Conservation (phyloP, 2,888 invertebrate genomes). For the Mantis religiosa region DNA sequence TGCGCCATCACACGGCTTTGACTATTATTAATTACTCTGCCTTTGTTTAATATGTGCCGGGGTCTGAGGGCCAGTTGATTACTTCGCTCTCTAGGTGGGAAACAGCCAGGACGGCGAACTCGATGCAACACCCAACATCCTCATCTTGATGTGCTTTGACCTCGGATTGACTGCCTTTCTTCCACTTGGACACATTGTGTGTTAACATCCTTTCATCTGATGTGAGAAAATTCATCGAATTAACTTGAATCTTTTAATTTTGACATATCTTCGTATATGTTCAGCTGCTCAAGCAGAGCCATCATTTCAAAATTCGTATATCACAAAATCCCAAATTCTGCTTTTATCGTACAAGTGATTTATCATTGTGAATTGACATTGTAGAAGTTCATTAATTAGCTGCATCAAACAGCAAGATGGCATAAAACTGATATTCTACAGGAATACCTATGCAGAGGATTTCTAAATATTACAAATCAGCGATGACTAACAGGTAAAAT, state of each 20-base stretch:
- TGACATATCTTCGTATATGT: too few relatives aligned
- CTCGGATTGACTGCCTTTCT: background rate
- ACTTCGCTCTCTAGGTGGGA: constrained; percentile 21
- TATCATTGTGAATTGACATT: too few relatives aligned
- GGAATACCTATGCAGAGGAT: too few relatives aligned
- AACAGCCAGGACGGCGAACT: constrained; percentile 11
- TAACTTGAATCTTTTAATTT: background rate
- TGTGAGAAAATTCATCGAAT: background rate
- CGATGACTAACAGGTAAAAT: too few relatives aligned
- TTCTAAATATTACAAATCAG: too few relatives aligned
- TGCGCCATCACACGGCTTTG: constrained; percentile 22
- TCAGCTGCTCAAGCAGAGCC: too few relatives aligned
- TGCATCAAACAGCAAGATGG: too few relatives aligned
- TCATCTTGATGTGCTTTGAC: background rate
- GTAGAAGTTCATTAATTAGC: too few relatives aligned
- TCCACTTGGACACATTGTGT: background rate
- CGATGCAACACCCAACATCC: background rate
- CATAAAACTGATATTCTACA: too few relatives aligned
- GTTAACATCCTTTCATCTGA: background rate
- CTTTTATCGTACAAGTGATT: too few relatives aligned
- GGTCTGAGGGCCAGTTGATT: constrained; percentile 28
- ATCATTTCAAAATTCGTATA: too few relatives aligned
- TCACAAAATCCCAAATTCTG: too few relatives aligned
- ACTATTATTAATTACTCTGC: constrained; percentile 32
- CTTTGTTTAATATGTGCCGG: constrained; percentile 31